phyloP scores from a whole-genome alignment of 2,113 vertebrate species.

The Etheostoma spectabile region DNA sequence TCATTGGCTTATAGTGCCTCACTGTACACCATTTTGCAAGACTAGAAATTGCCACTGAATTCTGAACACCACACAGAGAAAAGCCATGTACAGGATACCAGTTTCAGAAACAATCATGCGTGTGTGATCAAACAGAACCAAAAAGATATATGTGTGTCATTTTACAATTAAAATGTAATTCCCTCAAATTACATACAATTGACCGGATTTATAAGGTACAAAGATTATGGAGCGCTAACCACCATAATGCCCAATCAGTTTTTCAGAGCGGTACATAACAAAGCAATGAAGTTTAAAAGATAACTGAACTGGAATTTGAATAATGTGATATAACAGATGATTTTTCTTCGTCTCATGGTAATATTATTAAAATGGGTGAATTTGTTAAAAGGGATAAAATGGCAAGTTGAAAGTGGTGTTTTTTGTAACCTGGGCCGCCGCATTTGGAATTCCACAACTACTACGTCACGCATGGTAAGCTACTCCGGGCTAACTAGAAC shows the following conservation, averaged over 20 bases:
- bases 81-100: not conserved
- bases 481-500: too few species aligned
- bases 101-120: slow-evolving; percentile 5
- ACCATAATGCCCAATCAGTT: not conserved
- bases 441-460: too few species aligned
- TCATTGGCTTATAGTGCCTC: slow-evolving; percentile 21
- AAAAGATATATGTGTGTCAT: not conserved
- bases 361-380: too few species aligned
- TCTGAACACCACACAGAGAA: not conserved
- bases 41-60: not conserved
- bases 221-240: not conserved
- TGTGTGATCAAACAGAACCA: slow-evolving; percentile 5
- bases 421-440: too few species aligned
- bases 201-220: not conserved
- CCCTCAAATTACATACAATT: not conserved
- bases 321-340: too few species aligned
- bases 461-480: too few species aligned
- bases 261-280: not conserved
- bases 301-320: too few species aligned
- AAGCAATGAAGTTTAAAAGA: not conserved
- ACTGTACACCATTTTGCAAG: slow-evolving; percentile 1
- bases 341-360: too few species aligned
- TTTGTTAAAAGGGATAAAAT: too few species aligned
- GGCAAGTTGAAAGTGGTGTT: too few species aligned
- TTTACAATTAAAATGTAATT: not conserved